Evolutionary conservation across 35 echinoderm and acorn worm genomes (phyloP), one percentile per base, ranked within the genome.

Genomic region (Strongylocentrotus purpuratus): DNA sequence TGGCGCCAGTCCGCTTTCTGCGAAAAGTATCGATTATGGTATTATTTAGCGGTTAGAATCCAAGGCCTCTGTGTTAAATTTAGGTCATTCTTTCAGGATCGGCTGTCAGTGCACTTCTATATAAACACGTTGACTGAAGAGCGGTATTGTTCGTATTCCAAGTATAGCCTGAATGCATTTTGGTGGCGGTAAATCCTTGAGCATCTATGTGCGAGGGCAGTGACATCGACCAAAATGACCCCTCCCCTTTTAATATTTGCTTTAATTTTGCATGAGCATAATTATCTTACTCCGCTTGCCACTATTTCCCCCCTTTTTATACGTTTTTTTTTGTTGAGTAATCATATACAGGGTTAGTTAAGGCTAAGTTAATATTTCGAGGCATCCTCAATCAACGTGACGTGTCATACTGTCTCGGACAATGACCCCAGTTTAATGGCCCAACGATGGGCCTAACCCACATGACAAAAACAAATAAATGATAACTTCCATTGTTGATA

Each of bases 1-100:
- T 89, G 87, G 87, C 87, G 87, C 87, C 87, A 89, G 32, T 33
- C 87, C 87, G 3, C 32, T 33, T 89, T 89, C 87, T 89, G 87
- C 33, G 87, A 89, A 89, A 89, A 3, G 1, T 89, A 89, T 45
- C 45, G 87, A 89, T 89, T 46, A 17, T 89, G 20, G 28, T 25
- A 78, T 28, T 78, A 78, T 78, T 41, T 25, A n/a, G 65, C 25
- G 20, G 65, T 78, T 78, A 78, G 22, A 28, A 22, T 78, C 65
- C 65, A 78, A 78, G 65, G 65, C 25, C 65, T n/a, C 20, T n/a
- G 25, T 71, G 65, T 78, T 78, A 78, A 78, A 78, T 78, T 78
- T 78, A 78, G 65, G 65, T 28, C 65, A n/a, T 78, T 78, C 65
- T 70, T 22, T 20, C 22, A 70, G 61, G 61, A 70, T 70, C 22